Evolutionary conservation across 2,888 invertebrate species (phyloP).

Genomic region (Melanophora roralis): DNA sequence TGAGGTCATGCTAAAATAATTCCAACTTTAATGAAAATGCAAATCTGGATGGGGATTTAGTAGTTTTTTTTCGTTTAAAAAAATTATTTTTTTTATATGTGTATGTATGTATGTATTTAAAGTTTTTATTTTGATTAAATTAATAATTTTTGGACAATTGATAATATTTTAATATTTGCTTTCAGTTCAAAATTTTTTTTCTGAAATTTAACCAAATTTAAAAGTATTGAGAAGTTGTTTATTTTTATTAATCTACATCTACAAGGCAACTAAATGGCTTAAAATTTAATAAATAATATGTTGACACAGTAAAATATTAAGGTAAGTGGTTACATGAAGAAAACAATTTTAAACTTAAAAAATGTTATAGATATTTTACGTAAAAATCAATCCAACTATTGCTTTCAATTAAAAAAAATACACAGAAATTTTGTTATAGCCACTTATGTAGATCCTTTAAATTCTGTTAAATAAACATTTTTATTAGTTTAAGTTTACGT

Average conservation of each 20-base stretch:
- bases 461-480: too few species aligned
- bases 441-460: too few species aligned
- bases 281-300: constrained; percentile 38
- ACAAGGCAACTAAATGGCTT: constrained; percentile 75
- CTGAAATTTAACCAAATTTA: too few species aligned
- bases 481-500: too few species aligned
- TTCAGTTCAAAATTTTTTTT: too few species aligned
- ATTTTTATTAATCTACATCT: constrained; percentile 67
- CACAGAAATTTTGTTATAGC: too few species aligned
- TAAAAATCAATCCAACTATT: constrained; percentile 10
- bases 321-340: background rate
- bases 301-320: background rate
- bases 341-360: background rate
- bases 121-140: constrained; percentile 12
- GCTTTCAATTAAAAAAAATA: constrained; percentile 2
- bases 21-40: constrained; percentile 42
- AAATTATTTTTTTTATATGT: constrained; percentile 59
- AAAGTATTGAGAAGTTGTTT: constrained; percentile 31
- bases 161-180: too few species aligned
- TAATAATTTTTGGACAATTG: constrained; percentile 59
- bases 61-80: background rate
- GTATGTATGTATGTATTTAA: constrained; percentile 8
- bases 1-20: background rate
- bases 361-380: background rate
- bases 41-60: constrained; percentile 28